Evolutionary conservation across 2,797 vertebrate genomes (phyloP), one percentile per base, ranked within the genome.

Genomic region (Lindbergichthys nudifrons): DNA sequence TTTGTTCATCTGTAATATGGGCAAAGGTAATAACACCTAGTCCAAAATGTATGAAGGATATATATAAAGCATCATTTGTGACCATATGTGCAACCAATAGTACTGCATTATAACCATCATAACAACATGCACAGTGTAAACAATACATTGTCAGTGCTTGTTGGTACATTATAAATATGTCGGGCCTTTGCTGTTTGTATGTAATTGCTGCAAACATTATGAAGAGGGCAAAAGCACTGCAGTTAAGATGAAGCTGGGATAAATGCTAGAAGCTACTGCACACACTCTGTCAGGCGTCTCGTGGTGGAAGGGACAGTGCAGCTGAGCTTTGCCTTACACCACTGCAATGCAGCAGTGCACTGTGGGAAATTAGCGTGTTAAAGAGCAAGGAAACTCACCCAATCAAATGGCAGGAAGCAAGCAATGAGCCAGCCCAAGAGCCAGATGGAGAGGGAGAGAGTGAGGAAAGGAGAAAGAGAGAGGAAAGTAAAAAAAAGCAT

Each of bases 361-460:
- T 91, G 88, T 92, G 92, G 91, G 90, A 93, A 90, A 92, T 90
- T 86, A 93, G 89, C 87, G 77, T 87, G 85, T 87, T 84, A 90
- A 89, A 80, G 81, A 90, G 91, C 89, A 75, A 82, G 82, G 80
- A 88, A 94, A 99, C 98, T 99, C 98, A 99, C 98, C 98, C 96
- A 96, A 96, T 96, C 96, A 96, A 95, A 97, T 95, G 95, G 93
- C 92, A 92, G 96, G 97, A 96, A 96, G 96, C 95, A 96, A 97
- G 96, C 93, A 95, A 95, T 93, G 96, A 97, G 96, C 96, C 97
- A 97, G 97, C 96, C 91, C 92, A 90, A 93, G 88, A 93, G 90
- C 83, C 89, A 91, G 87, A 92, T 87, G 91, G 80, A 89, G 82
- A 36, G 45, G 23, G 48, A 59, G 12, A 53, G 23, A 30, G 43